phyloP scores from a whole-genome alignment of 2,888 invertebrate genomes.

The Heliconius hortense region DNA sequence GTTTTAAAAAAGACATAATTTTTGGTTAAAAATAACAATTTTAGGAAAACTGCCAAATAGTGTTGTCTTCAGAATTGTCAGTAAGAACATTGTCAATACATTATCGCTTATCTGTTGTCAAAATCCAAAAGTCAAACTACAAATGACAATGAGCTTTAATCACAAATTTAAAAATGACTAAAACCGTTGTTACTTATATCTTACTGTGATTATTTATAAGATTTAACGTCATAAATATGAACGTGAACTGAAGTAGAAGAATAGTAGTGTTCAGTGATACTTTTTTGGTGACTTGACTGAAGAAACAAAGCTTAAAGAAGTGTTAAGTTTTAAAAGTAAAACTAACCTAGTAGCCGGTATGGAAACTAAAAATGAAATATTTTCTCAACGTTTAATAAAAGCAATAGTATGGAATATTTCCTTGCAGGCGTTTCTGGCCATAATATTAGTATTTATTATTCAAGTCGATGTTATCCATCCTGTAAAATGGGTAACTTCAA shows the following conservation, averaged over 20 bases:
- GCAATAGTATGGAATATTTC: conserved; percentile 83
- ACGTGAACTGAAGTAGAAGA: not conserved
- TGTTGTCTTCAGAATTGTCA: not conserved
- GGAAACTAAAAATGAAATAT: conserved; percentile 79
- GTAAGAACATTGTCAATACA: not conserved
- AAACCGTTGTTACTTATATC: conserved; percentile 2
- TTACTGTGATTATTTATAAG: not conserved
- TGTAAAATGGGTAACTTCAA: conserved; percentile 83
- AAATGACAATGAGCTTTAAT: not conserved
- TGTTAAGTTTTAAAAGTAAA: conserved; percentile 9
- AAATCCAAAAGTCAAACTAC: not conserved
- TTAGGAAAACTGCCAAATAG: too few species aligned
- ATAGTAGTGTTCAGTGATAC: not conserved
- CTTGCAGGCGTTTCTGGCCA: conserved; percentile 78
- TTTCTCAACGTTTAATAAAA: conserved; percentile 81
- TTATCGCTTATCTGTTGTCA: not conserved
- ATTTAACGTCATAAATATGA: not conserved
- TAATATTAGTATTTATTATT: conserved; percentile 77
- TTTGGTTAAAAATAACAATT: too few species aligned
- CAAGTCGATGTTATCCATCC: conserved; percentile 85
- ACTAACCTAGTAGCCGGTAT: conserved; percentile 55
- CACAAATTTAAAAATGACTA: conserved; percentile 11
- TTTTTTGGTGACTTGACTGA: not conserved
- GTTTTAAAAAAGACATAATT: too few species aligned
- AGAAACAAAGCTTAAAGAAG: not conserved